Percentiles rank a stretch among this genome's conserved stretches.
phyloP scores from a whole-genome alignment of 2,888 invertebrate genomes.

The Actias luna region DNA sequence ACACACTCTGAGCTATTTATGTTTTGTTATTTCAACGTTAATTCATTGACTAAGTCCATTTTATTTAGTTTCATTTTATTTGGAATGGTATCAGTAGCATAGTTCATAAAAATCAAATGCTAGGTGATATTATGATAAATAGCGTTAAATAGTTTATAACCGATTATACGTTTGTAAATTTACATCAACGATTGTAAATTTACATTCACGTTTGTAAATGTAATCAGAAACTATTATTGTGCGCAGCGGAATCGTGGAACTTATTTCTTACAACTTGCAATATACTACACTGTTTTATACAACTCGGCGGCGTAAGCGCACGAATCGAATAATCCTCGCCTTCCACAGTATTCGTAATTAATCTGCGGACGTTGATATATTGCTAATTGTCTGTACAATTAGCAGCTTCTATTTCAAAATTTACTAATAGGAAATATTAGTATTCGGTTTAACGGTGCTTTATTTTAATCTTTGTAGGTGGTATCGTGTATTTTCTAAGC shows the following conservation, averaged over 20 bases:
- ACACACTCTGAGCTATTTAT: too few species aligned
- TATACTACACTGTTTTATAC: background rate
- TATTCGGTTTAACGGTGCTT: background rate
- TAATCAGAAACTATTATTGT: slow-evolving; percentile 16
- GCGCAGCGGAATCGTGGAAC: slow-evolving; percentile 15
- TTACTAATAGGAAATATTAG: background rate
- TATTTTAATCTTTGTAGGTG: background rate
- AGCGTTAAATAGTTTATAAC: background rate
- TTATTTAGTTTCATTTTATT: background rate
- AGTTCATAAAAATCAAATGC: too few species aligned
- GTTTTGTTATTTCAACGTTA: too few species aligned
- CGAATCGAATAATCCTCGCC: slow-evolving; percentile 20
- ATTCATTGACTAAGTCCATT: too few species aligned
- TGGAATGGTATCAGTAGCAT: too few species aligned
- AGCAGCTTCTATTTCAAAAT: slow-evolving; percentile 16
- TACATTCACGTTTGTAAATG: too few species aligned
- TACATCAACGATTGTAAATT: too few species aligned
- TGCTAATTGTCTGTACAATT: slow-evolving; percentile 31
- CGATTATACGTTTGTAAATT: background rate
- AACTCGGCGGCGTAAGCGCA: background rate
- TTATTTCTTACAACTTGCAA: slow-evolving; percentile 1
- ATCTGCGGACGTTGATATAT: slow-evolving; percentile 27
- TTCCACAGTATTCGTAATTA: slow-evolving; percentile 26
- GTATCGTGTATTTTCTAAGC: background rate
- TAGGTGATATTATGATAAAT: background rate